Conservation (phyloP, 2,888 invertebrate species). For the Urechis unicinctus region DNA sequence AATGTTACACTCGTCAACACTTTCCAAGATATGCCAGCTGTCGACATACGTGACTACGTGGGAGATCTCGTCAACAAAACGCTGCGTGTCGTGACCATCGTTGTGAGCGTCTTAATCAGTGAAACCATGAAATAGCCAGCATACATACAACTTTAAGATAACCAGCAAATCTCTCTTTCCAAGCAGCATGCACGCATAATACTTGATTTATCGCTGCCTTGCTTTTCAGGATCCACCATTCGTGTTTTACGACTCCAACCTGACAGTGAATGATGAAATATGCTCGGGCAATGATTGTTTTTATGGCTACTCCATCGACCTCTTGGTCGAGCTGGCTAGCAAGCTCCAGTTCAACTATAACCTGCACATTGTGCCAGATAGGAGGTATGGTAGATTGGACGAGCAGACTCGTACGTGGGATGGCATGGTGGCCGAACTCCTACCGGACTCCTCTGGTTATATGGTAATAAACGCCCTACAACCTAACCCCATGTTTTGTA, state of each 20-base stretch:
- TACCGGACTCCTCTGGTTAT: constrained; percentile 12
- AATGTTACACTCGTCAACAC: constrained; percentile 7
- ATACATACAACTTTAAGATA: too few relatives aligned
- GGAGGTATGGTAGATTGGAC: constrained; percentile 62
- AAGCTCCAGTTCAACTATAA: constrained; percentile 73
- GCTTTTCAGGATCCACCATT: constrained; percentile 72
- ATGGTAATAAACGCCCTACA: not conserved
- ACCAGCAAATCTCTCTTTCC: too few relatives aligned
- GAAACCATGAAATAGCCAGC: too few relatives aligned
- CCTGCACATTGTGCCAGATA: constrained; percentile 68
- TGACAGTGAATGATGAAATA: constrained; percentile 67
- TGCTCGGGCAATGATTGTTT: constrained; percentile 66
- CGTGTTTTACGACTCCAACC: constrained; percentile 60
- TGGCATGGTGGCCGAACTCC: constrained; percentile 51
- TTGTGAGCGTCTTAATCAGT: constrained; percentile 58
- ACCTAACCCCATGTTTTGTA: too few relatives aligned
- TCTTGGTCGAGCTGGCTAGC: constrained; percentile 71
- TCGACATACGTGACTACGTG: constrained; percentile 13
- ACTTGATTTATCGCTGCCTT: too few relatives aligned
- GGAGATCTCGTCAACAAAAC: constrained; percentile 68
- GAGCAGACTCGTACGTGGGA: constrained; percentile 51
- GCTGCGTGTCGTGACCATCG: constrained; percentile 79
- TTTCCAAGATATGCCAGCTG: constrained; percentile 2
- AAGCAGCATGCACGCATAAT: too few relatives aligned
- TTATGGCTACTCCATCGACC: constrained; percentile 66